phyloP scores from a whole-genome alignment of 2,113 vertebrate species.

The Thryonomys swinderianus region DNA sequence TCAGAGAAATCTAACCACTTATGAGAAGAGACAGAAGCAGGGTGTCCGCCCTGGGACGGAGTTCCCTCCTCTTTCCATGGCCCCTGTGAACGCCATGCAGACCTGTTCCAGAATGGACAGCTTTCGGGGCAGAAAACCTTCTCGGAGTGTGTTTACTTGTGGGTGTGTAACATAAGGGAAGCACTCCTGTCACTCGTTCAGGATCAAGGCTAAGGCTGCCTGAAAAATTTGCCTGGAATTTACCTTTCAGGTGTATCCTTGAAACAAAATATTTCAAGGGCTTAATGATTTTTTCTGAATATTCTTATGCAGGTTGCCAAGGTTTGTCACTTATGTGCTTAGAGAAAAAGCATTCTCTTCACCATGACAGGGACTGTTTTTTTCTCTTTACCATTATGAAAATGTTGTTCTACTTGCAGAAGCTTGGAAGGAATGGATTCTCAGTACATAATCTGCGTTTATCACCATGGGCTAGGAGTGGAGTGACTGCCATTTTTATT shows the following conservation, averaged over 20 bases:
- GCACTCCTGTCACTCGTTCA: background rate
- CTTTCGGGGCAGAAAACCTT: background rate
- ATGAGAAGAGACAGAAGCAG: background rate
- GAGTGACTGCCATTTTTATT: background rate
- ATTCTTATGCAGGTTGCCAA: background rate
- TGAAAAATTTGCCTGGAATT: background rate
- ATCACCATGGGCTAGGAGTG: background rate
- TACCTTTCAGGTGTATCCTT: background rate
- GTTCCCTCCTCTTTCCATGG: background rate
- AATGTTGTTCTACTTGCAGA: background rate
- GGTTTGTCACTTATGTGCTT: background rate
- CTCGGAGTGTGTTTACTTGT: background rate
- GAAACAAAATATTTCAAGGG: background rate
- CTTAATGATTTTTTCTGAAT: constrained; percentile 13
- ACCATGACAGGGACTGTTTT: background rate
- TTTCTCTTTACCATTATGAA: background rate
- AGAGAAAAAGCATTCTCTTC: background rate
- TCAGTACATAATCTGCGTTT: background rate
- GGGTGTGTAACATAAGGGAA: background rate
- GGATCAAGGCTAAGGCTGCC: background rate
- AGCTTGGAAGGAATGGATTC: background rate
- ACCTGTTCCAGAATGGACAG: background rate
- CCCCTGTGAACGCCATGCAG: rapidly evolving
- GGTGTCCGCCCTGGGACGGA: background rate
- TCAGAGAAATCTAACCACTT: background rate